phyloP scores from a whole-genome alignment of 1,140 invertebrate species.

The Caenorhabditis briggsae region DNA sequence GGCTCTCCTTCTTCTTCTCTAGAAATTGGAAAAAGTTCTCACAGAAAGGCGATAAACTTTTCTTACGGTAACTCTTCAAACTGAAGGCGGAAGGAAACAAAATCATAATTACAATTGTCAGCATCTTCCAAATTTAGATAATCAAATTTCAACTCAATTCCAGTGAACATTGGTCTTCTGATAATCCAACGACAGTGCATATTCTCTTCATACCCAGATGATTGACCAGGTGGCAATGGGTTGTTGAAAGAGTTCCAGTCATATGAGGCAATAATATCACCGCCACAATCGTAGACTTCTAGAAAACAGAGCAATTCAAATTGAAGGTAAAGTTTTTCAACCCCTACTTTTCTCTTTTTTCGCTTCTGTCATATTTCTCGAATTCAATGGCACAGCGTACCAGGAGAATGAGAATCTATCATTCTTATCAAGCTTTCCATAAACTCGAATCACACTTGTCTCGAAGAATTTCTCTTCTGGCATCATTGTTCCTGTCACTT shows the following conservation, averaged over 20 bases:
- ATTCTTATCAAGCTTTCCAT: conserved; percentile 26
- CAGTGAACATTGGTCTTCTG: conserved; percentile 66
- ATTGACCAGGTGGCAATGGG: conserved; percentile 51
- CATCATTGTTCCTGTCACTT: not conserved
- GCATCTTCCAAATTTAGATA: conserved; percentile 73
- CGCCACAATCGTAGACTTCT: conserved; percentile 67
- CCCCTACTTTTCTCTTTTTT: not conserved
- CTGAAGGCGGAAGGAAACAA: conserved; percentile 64
- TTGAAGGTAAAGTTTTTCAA: conserved; percentile 8
- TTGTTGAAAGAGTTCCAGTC: conserved; percentile 65
- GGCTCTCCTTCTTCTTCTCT: conserved; percentile 41
- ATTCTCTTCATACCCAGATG: conserved; percentile 68
- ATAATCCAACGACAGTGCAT: conserved; percentile 72
- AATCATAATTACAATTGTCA: conserved; percentile 71
- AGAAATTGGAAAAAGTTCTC: not conserved
- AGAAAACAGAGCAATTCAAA: not conserved
- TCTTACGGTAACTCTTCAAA: conserved; percentile 45
- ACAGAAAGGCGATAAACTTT: not conserved
- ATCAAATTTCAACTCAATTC: conserved; percentile 68
- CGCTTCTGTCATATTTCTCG: not conserved
- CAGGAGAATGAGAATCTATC: conserved; percentile 45
- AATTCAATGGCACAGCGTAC: conserved; percentile 21
- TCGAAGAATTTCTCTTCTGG: conserved; percentile 23
- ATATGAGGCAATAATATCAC: conserved; percentile 68
- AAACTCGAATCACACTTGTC: conserved; percentile 14